phyloP scores from a whole-genome alignment of 2,797 vertebrate genomes.

The Pangasius macronema region DNA sequence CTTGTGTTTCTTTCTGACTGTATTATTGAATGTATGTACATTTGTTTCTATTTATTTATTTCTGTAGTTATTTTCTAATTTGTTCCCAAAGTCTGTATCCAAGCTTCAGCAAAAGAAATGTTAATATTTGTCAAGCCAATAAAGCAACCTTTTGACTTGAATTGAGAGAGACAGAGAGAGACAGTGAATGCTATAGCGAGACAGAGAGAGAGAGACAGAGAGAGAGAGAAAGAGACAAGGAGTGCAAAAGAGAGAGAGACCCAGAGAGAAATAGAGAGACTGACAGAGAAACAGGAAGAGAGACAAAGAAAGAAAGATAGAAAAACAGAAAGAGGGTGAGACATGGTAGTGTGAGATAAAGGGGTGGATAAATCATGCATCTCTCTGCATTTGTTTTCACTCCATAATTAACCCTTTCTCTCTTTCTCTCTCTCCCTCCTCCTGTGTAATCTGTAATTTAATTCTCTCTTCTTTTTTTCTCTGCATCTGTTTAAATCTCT shows the following conservation, averaged over 20 bases:
- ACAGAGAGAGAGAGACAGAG: background rate
- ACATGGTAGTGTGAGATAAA: background rate
- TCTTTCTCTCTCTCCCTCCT: too few species aligned
- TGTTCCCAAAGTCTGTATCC: too few species aligned
- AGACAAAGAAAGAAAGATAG: background rate
- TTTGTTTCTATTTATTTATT: too few species aligned
- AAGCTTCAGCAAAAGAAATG: too few species aligned
- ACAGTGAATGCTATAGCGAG: too few species aligned
- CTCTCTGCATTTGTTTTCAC: background rate
- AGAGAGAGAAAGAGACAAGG: background rate
- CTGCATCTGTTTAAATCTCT: background rate
- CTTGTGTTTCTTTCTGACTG: too few species aligned
- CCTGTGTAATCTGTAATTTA: background rate
- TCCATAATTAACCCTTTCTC: constrained; percentile 3
- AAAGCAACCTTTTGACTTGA: too few species aligned
- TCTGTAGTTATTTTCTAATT: too few species aligned
- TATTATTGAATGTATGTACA: too few species aligned
- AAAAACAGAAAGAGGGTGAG: background rate
- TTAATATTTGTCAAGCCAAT: too few species aligned
- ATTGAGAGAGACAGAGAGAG: background rate
- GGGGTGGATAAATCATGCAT: background rate
- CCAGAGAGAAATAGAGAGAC: background rate
- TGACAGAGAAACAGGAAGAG: background rate
- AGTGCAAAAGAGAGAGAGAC: too few species aligned
- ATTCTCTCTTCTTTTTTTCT: background rate